phyloP scores from a whole-genome alignment of 2,888 invertebrate genomes.

The Macrosiphum euphorbiae region DNA sequence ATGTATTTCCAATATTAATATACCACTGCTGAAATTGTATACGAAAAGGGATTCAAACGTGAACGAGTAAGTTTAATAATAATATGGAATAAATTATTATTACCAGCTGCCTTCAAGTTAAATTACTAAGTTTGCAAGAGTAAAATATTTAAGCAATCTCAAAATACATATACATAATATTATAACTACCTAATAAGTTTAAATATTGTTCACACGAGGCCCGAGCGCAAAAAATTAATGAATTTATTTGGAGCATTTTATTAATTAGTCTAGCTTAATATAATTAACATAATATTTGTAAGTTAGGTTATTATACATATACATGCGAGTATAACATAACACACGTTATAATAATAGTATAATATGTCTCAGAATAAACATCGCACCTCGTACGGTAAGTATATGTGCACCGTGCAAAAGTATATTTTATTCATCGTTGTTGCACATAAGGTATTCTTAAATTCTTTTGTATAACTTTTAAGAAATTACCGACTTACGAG shows the following conservation, averaged over 20 bases:
- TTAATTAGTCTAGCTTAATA: not conserved
- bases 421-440: not conserved
- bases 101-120: not conserved
- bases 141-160: not conserved
- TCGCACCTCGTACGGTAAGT: not conserved
- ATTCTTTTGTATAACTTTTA: not conserved
- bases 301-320: not conserved
- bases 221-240: not conserved
- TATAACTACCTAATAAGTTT: not conserved
- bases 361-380: not conserved
- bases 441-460: not conserved
- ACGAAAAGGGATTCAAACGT: not conserved
- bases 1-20: not conserved
- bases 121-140: not conserved
- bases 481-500: not conserved
- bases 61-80: not conserved
- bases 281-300: not conserved
- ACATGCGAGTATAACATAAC: not conserved
- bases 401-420: not conserved
- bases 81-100: not conserved
- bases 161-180: not conserved
- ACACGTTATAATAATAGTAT: not conserved
- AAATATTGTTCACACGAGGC: not conserved
- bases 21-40: not conserved
- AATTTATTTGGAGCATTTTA: slow-evolving; percentile 1